These are phyloP conservation scores for Mesoclemmys tuberculata DNA, from an alignment of 2,113 vertebrate species.

Conservation along the genomic window DNA sequence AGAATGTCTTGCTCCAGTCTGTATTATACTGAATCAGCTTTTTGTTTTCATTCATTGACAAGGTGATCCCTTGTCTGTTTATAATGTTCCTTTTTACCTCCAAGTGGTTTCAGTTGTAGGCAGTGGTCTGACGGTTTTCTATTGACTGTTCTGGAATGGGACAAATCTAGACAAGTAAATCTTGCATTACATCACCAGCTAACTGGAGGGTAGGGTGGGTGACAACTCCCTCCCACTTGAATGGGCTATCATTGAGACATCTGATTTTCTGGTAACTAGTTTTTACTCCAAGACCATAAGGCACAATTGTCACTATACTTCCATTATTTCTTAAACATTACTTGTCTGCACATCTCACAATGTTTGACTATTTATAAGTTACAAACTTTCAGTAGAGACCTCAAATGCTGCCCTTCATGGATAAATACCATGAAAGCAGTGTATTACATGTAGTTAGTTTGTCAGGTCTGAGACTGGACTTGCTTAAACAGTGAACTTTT, in stretches of 20 bases:
- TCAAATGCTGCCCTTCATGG: not conserved
- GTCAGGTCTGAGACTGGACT: not conserved
- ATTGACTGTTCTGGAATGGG: not conserved
- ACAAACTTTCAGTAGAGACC: not conserved
- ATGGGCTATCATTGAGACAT: not conserved
- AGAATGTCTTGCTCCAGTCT: not conserved
- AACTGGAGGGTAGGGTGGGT: not conserved
- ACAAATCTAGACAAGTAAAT: not conserved
- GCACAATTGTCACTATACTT: not conserved
- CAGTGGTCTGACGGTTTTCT: not conserved
- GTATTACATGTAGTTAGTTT: not conserved
- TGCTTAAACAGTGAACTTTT: not conserved
- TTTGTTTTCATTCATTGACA: not conserved
- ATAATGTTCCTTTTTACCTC: not conserved
- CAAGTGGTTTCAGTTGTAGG: not conserved
- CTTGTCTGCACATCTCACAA: not conserved
- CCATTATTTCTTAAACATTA: too few relatives aligned
- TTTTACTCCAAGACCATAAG: not conserved
- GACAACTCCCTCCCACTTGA: not conserved
- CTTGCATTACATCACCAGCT: not conserved
- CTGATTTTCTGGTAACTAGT: not conserved
- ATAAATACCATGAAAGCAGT: not conserved
- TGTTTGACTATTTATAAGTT: not conserved
- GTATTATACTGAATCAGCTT: not conserved
- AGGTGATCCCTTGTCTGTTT: not conserved